Base-by-base conservation (phyloP, 1,140 invertebrate species). In the Drosophila baimaii region DNA sequence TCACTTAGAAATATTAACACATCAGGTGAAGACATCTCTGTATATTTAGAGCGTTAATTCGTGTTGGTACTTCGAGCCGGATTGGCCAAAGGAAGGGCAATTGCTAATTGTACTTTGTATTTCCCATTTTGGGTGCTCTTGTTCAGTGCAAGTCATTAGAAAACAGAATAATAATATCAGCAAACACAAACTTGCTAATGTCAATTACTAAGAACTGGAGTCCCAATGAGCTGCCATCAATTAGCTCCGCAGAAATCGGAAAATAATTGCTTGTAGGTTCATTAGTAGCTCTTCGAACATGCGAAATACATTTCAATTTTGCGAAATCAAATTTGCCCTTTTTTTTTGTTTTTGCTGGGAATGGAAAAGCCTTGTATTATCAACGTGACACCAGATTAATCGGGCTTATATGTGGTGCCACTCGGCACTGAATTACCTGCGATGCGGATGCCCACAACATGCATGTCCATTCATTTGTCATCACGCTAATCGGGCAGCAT, bases 381-480 rank as follows among this genome's bases (percentile, higher is more conserved):
- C 25, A 10, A 41, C 55, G 7, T 41, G 33, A 41, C 25, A 61
- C 21, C 15, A 31, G 55, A 61, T 63, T 63, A 63, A 63, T 37
- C 15, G 17, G 55, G 25, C n/a, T 61, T 64, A 31, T 17, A 7
- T 25, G 6, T 10, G 1, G 12, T 0, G 27, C 19, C 25, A 5
- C 43, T 12, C 15, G 2, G 21, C 54, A 56, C 10, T 15, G 37
- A 12, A 5, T 19, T 54, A 35, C 46, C 17, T 58, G 55, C 1
- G 12, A 21, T 13, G 55, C 25, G 17, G 37, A 23, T 21, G 56
- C 52, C 35, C 3, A 19, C 35, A 37, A 21, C 13, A 37, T 41
- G 33, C 15, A 7, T 19, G 25, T 21, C 17, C 63, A 65, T 62
- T 62, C 41, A 62, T 62, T 62, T 65, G 55, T 62, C 56, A 65